phyloP scores from a whole-genome alignment of 2,888 invertebrate species.

The Temnothorax unifasciatus region DNA sequence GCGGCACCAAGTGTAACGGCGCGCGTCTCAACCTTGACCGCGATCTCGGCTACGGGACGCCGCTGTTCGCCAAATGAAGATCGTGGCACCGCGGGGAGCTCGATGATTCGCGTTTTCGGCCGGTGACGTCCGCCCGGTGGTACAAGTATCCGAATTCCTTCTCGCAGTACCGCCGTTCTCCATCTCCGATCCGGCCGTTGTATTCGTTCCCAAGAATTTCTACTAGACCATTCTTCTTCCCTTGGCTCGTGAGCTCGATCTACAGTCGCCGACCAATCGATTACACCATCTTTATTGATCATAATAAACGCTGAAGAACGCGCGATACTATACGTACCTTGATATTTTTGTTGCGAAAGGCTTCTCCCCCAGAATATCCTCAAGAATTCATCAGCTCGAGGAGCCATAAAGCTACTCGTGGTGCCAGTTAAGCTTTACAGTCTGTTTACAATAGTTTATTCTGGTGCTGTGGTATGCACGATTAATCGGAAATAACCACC shows the following conservation, averaged over 20 bases:
- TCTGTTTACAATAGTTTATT: neutral
- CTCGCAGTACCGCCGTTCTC: neutral
- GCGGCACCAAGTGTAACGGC: slow-evolving; percentile 88
- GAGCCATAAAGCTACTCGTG: slow-evolving; percentile 27
- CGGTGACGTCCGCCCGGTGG: neutral
- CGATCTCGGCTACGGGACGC: neutral
- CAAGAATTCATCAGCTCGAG: neutral
- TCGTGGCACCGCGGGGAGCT: slow-evolving; percentile 76
- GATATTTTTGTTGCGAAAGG: neutral
- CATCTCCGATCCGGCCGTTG: neutral
- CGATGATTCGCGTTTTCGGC: slow-evolving; percentile 3
- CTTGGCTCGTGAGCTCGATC: neutral
- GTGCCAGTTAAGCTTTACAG: slow-evolving; percentile 24
- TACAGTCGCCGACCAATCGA: slow-evolving; percentile 13
- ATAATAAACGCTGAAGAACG: slow-evolving; percentile 44
- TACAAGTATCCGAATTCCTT: slow-evolving; percentile 24
- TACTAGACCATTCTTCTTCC: slow-evolving; percentile 22
- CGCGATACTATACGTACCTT: slow-evolving; percentile 29
- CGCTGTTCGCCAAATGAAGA: slow-evolving; percentile 69
- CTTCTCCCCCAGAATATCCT: neutral
- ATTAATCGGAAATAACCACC: neutral
- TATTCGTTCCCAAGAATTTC: slow-evolving; percentile 16
- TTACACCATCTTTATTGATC: slow-evolving; percentile 41
- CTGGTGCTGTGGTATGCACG: neutral
- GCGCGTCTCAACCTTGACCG: slow-evolving; percentile 49